These are phyloP conservation scores for Microctonus aethiopoides DNA, from an alignment of 2,888 invertebrate species.

Conservation along the genomic window DNA sequence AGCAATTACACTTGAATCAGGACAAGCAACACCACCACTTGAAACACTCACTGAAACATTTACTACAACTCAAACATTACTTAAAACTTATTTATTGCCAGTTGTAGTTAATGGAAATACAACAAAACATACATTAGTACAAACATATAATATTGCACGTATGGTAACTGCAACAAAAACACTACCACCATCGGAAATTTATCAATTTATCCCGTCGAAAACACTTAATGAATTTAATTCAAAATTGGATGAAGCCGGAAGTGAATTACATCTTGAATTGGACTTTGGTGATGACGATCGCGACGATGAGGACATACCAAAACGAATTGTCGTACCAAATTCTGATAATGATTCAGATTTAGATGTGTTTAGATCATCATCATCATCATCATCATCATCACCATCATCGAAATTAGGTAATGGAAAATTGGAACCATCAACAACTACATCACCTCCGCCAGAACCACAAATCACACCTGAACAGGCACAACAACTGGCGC, in stretches of 20 bases:
- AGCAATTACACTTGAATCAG: constrained; percentile 79
- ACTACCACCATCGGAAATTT: constrained; percentile 86
- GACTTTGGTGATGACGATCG: constrained; percentile 82
- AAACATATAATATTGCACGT: constrained; percentile 88
- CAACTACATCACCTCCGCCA: constrained; percentile 52
- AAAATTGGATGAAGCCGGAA: constrained; percentile 88
- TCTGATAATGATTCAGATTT: constrained; percentile 74
- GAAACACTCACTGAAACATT: constrained; percentile 92
- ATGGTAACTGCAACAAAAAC: constrained; percentile 92
- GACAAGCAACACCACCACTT: constrained; percentile 85
- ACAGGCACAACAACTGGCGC: constrained; percentile 80
- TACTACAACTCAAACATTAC: constrained; percentile 88
- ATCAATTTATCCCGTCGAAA: constrained; percentile 87
- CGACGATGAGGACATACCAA: constrained; percentile 65
- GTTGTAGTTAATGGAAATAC: constrained; percentile 82
- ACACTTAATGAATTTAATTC: constrained; percentile 90
- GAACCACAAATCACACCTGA: constrained; percentile 71
- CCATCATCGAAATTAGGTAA: constrained; percentile 66
- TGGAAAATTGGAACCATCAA: constrained; percentile 59
- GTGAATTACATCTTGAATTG: constrained; percentile 85
- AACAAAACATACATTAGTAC: constrained; percentile 83
- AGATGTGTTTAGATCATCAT: constrained; percentile 73
- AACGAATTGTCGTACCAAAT: constrained; percentile 70
- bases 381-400: too few relatives aligned
- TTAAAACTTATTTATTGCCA: constrained; percentile 90